phyloP scores from a whole-genome alignment of 2,113 vertebrate species.

The Gavia stellata region DNA sequence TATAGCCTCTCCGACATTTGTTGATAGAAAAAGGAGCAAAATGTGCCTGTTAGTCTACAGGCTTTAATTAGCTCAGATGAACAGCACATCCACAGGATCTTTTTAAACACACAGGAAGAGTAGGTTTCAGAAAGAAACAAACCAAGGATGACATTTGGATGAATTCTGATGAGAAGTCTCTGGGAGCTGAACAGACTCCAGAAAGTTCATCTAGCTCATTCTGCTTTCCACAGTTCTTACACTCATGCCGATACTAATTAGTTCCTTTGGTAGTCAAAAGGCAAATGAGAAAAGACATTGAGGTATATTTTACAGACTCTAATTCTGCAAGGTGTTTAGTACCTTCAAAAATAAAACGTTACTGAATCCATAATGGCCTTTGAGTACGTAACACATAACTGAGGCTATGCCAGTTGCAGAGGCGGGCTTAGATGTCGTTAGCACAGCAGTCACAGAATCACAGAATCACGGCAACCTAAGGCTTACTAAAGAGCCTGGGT shows the following conservation, averaged over 20 bases:
- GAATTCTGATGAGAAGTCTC: background rate
- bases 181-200: background rate
- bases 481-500: background rate
- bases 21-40: conserved; percentile 1
- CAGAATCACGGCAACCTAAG: accelerated
- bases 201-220: background rate
- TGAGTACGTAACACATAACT: too few species aligned
- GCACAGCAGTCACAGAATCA: background rate
- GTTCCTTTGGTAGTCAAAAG: background rate
- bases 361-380: background rate
- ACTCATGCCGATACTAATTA: background rate
- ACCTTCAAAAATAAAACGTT: background rate
- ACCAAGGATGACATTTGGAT: conserved; percentile 1
- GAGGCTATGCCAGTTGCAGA: background rate
- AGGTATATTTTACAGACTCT: background rate
- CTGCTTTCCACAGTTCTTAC: background rate
- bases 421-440: background rate
- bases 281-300: background rate
- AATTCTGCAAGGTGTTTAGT: background rate
- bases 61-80: conserved; percentile 34
- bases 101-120: background rate
- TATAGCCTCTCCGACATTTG: background rate
- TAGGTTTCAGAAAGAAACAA: background rate
- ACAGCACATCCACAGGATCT: background rate
- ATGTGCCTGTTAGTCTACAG: background rate